Base-by-base conservation (phyloP, 2,113 vertebrate species). In the Heterotis niloticus region DNA sequence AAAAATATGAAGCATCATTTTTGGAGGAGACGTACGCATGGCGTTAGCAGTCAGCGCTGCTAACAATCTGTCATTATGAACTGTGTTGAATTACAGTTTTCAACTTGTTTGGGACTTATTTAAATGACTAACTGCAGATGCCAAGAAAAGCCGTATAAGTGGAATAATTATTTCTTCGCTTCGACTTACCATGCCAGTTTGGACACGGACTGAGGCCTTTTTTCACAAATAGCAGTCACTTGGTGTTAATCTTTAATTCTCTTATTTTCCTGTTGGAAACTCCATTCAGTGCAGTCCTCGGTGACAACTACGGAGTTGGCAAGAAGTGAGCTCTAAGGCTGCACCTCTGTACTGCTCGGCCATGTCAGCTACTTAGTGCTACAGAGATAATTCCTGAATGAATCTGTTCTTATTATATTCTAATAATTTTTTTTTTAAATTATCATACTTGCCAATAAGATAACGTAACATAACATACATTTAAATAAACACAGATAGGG, bases 51-150 rank as follows among this genome's bases (percentile, higher is more conserved):
- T 71, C 75, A 54, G 67, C 28, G 5, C 24, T 20, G n/a, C 28
- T 59, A 60, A 82, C 81, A 72, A 79, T 81, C 77, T 82, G 78
- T 80, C 60, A 77, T 82, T 81, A 79, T 81, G 64, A 79, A 52
- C 67, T 78, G 57, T 78, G 78, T 79, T 79, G 76, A 84, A 84
- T 75, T 82, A 79, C 80, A 74, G 69, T 17, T 64, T 75, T 80
- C 66, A 78, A 64, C 24, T 51, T 81, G 10, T 82, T 83, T 71
- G 69, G 29, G 78, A 81, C 76, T 79, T 76, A 81, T 78, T 75
- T 20, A 78, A 56, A 23, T 66, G 69, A 80, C 78, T 76, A 77
- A 56, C 26, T 24, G 26, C 75, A 34, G 75, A 70, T 67, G 77
- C 75, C 60, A 65, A 77, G 77, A 59, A 29, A 72, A 56, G 56